Conservation (phyloP, 2,888 invertebrate species). For the Anarsia innoxiella region DNA sequence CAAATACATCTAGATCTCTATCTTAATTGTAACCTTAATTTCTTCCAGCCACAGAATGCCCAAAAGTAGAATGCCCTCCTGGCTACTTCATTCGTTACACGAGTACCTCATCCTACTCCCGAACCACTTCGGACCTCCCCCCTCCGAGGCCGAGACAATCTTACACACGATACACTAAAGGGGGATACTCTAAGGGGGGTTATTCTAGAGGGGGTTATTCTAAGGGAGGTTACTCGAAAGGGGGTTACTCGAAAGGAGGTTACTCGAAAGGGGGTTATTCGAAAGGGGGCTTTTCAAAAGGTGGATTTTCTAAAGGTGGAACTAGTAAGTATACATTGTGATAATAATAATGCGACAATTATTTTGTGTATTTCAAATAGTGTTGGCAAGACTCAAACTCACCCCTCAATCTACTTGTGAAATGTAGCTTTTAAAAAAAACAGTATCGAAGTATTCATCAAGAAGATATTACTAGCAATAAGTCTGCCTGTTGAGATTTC, state of each 20-base stretch:
- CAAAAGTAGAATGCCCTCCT: conserved; percentile 75
- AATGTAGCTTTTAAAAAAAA: no score
- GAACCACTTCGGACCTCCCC: conserved; percentile 76
- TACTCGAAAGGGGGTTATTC: conserved; percentile 31
- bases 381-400: no score
- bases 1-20: no score
- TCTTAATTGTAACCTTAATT: not conserved
- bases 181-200: conserved; percentile 34
- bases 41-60: conserved; percentile 57
- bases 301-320: no score
- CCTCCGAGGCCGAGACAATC: conserved; percentile 51
- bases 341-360: no score
- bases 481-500: no score
- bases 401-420: no score
- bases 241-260: conserved; percentile 37
- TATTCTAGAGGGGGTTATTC: conserved; percentile 42
- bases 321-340: conserved; percentile 26
- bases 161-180: conserved; percentile 49
- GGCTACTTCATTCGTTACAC: conserved; percentile 74
- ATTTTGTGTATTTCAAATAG: no score
- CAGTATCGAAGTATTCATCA: no score
- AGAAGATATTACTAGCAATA: no score
- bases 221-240: conserved; percentile 38
- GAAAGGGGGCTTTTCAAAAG: conserved; percentile 27
- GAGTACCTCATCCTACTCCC: conserved; percentile 70